phyloP scores from a whole-genome alignment of 2,113 vertebrate genomes.

The Calypte anna region DNA sequence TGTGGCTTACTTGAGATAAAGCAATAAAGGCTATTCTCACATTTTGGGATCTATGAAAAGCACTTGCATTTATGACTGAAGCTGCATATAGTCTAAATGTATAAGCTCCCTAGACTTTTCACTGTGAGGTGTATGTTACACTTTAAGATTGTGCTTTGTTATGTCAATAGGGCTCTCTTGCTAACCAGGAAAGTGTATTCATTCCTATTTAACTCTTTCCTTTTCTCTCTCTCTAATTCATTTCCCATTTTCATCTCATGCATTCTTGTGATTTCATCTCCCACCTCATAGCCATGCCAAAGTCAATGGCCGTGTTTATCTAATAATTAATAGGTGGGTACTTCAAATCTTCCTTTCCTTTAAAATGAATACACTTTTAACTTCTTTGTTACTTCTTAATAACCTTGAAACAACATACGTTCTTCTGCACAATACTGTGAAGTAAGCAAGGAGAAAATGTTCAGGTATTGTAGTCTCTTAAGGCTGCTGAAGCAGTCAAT shows the following conservation, averaged over 20 bases:
- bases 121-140: neutral
- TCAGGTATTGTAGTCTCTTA: constrained; percentile 24
- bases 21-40: neutral
- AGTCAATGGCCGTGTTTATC: constrained; percentile 97
- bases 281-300: constrained; percentile 90
- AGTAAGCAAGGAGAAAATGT: neutral
- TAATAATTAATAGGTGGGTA: constrained; percentile 99
- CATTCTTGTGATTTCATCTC: constrained; percentile 70
- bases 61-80: neutral
- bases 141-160: neutral
- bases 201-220: constrained; percentile 66
- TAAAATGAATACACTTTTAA: neutral
- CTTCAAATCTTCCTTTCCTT: constrained; percentile 78
- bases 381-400: neutral
- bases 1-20: neutral
- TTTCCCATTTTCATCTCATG: constrained; percentile 63
- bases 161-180: neutral
- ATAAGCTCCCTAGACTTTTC: neutral
- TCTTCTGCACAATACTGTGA: neutral
- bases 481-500: neutral
- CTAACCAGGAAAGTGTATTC: neutral
- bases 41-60: neutral
- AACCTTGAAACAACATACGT: constrained; percentile 25
- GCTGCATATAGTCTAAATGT: neutral
- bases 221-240: constrained; percentile 76